Base-by-base conservation (phyloP, 2,113 vertebrate genomes). In the Siniperca knerii region DNA sequence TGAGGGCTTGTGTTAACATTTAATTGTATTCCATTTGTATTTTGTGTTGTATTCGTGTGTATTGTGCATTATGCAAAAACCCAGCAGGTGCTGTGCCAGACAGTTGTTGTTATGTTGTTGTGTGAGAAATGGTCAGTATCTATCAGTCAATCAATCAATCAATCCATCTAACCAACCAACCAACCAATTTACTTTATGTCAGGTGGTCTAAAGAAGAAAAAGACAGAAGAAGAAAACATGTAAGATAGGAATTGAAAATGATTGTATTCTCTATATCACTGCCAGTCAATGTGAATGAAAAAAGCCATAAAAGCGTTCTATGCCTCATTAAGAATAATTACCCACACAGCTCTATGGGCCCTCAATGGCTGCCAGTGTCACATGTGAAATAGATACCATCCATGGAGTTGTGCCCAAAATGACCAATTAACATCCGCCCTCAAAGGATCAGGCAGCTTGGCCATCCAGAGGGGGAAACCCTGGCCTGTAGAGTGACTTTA, bases 241-340 rank as follows among this genome's bases (percentile, higher is more conserved):
- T 35, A 20, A 40, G 21, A 81, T 0, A 40, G 11, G 29, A 60
- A 82, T 69, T 29, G 25, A 46, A 37, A 75, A 42, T 2, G 4
- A 42, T 61, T 21, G 40, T 54, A 44, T 3, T n/a, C 1, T 57
- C 13, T 66, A 78, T 8, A 80, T 60, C 52, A n/a, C 42, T 50
- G 57, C n/a, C 13, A 65, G 35, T 55, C 1, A 66, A 40, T 9
- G 5, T 57, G 64, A 89, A 77, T 64, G 66, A 82, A 69, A 70
- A 61, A 40, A 60, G 33, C 46, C 61, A 71, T 68, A 66, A 79
- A 75, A 71, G 65, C 16, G 35, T 35, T 9, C 48, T 77, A 72
- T 65, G 82, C 42, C 75, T 93, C 86, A 90, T 92, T 89, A 90
- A 89, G 75, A 90, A 83, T 85, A 93, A 92, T 93, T 85, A 81